These are phyloP conservation scores for Pseudomyrmex gracilis DNA, from an alignment of 1,140 invertebrate genomes.

Conservation along the genomic window DNA sequence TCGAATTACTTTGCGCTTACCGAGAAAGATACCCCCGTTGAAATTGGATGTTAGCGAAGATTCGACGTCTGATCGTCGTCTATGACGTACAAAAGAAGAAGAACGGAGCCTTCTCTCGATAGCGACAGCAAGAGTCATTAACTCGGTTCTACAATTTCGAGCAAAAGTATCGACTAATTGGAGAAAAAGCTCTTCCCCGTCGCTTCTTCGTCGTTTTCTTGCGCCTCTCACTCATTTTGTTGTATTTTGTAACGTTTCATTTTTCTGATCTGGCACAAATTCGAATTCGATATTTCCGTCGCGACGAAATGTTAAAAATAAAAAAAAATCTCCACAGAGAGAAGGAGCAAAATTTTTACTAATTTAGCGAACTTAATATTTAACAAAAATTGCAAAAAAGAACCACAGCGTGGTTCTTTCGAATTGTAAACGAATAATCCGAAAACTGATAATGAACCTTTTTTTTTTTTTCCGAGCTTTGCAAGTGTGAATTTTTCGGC, in stretches of 20 bases:
- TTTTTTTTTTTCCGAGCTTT: not conserved
- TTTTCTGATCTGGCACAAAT: too few species aligned
- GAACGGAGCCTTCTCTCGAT: slow-evolving; percentile 4
- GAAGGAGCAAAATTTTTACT: not conserved
- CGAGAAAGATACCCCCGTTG: slow-evolving; percentile 27
- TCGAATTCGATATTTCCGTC: too few species aligned
- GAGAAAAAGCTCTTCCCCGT: not conserved
- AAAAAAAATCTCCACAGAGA: not conserved
- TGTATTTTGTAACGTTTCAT: too few species aligned
- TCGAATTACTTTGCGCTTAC: slow-evolving; percentile 53
- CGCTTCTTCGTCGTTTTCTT: not conserved
- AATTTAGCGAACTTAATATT: not conserved
- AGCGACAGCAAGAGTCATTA: slow-evolving; percentile 31
- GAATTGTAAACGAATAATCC: not conserved
- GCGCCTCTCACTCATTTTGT: not conserved
- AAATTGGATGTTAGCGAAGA: slow-evolving; percentile 51
- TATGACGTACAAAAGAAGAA: slow-evolving; percentile 22
- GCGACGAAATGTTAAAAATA: too few species aligned
- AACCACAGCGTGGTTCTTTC: not conserved
- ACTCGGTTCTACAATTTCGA: slow-evolving; percentile 30
- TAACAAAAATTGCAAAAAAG: not conserved
- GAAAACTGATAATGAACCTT: not conserved
- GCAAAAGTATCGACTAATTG: slow-evolving; percentile 21
- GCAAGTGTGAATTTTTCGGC: not conserved
- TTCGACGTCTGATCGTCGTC: slow-evolving; percentile 48